These are phyloP conservation scores for Xenopus borealis DNA, from an alignment of 2,113 vertebrate genomes.

Conservation along the genomic window DNA sequence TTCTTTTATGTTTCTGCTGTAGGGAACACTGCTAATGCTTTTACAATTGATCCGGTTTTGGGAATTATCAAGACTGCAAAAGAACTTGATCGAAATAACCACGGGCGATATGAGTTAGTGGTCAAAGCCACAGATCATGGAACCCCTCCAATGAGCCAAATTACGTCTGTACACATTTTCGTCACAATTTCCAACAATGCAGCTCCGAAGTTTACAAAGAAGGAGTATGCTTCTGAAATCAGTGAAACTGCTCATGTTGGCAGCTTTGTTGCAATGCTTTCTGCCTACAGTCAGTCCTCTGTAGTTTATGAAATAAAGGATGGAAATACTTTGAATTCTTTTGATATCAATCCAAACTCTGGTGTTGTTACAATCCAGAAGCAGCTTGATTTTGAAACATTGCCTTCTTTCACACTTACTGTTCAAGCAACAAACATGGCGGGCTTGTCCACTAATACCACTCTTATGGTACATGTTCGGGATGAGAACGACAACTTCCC, in stretches of 20 bases:
- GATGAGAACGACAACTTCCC: slow-evolving; percentile 95
- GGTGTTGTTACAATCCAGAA: slow-evolving; percentile 86
- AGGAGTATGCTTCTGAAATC: slow-evolving; percentile 84
- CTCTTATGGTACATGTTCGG: slow-evolving; percentile 78
- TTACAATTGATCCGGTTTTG: slow-evolving; percentile 83
- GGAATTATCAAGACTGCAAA: slow-evolving; percentile 84
- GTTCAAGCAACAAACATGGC: slow-evolving; percentile 96
- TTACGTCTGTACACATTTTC: slow-evolving; percentile 72
- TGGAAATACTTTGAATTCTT: slow-evolving; percentile 77
- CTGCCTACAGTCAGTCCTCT: slow-evolving; percentile 86
- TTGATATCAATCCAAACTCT: slow-evolving; percentile 90
- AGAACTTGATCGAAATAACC: slow-evolving; percentile 83
- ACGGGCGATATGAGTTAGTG: slow-evolving; percentile 79
- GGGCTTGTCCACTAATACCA: slow-evolving; percentile 79
- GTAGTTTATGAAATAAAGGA: slow-evolving; percentile 90
- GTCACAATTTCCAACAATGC: slow-evolving; percentile 93
- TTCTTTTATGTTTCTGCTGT: slow-evolving; percentile 31
- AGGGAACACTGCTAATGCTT: slow-evolving; percentile 94
- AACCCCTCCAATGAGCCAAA: slow-evolving; percentile 74
- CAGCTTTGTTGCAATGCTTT: slow-evolving; percentile 81
- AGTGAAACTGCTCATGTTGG: slow-evolving; percentile 76
- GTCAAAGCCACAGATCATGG: slow-evolving; percentile 88
- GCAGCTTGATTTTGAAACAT: slow-evolving; percentile 83
- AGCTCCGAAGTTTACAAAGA: slow-evolving; percentile 80
- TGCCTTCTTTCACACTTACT: slow-evolving; percentile 72